Evolutionary conservation across 2,888 invertebrate species (phyloP).

Genomic region (Heliothis peltigera): DNA sequence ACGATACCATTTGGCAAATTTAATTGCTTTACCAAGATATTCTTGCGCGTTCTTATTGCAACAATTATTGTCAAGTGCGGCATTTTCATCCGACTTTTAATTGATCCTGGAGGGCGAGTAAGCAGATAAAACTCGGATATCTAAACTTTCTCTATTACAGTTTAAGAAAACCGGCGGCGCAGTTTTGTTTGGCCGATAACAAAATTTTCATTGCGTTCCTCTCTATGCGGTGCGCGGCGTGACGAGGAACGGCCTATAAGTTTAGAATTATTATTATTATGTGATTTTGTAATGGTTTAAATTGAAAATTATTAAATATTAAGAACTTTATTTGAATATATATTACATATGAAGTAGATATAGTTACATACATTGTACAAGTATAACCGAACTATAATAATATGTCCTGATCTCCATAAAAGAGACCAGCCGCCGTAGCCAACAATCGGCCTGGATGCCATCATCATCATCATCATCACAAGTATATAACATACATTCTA

Average conservation of each 20-base stretch:
- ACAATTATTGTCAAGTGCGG: slow-evolving; percentile 85
- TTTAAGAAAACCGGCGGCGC: slow-evolving; percentile 85
- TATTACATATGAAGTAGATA: too few relatives aligned
- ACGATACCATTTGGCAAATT: slow-evolving; percentile 59
- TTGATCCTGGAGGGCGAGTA: slow-evolving; percentile 89
- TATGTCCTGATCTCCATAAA: too few relatives aligned
- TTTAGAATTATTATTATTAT: slow-evolving; percentile 65
- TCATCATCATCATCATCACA: too few relatives aligned
- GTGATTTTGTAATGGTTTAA: background rate
- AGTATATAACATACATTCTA: too few relatives aligned
- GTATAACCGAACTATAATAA: too few relatives aligned
- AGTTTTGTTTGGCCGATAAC: slow-evolving; percentile 85
- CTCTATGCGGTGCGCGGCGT: slow-evolving; percentile 71
- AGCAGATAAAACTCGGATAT: slow-evolving; percentile 86
- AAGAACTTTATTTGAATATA: too few relatives aligned
- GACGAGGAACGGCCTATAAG: slow-evolving; percentile 68
- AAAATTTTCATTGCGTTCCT: slow-evolving; percentile 80
- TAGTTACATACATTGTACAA: too few relatives aligned
- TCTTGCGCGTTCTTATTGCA: slow-evolving; percentile 79
- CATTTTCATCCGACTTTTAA: slow-evolving; percentile 87
- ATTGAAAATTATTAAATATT: background rate
- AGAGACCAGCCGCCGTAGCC: too few relatives aligned
- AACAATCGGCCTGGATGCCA: too few relatives aligned
- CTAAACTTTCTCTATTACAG: slow-evolving; percentile 89
- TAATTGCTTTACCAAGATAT: slow-evolving; percentile 65